phyloP scores from a whole-genome alignment of 2,888 invertebrate genomes.

The Ochlodes sylvanus region DNA sequence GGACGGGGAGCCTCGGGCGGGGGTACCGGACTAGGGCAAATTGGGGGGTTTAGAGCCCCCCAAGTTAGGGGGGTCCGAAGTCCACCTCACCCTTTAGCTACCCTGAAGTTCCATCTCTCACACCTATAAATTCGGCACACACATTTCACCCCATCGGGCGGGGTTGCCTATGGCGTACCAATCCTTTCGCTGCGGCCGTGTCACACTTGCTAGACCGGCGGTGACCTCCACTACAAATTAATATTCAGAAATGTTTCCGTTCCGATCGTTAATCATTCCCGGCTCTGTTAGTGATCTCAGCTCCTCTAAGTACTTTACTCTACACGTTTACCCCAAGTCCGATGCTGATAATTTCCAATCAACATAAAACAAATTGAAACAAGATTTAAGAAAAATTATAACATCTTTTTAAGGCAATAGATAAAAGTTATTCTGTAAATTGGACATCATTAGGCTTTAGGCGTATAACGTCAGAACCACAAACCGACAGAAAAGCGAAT shows the following conservation, averaged over 20 bases:
- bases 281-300: constrained; percentile 66
- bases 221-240: constrained; percentile 84
- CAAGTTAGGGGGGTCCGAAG: constrained; percentile 81
- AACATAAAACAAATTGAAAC: background rate
- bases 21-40: constrained; percentile 84
- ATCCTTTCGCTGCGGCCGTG: constrained; percentile 81
- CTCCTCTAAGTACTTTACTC: constrained; percentile 40
- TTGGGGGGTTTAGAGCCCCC: constrained; percentile 76
- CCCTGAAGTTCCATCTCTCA: constrained; percentile 85
- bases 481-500: too few species aligned
- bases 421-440: too few species aligned
- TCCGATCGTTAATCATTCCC: constrained; percentile 80
- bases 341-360: background rate
- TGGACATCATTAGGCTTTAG: too few species aligned
- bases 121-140: constrained; percentile 85
- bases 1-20: constrained; percentile 78
- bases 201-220: constrained; percentile 78
- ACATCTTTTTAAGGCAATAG: too few species aligned
- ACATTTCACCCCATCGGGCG: constrained; percentile 80
- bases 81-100: constrained; percentile 85
- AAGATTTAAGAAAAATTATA: too few species aligned
- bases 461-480: too few species aligned
- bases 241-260: constrained; percentile 83
- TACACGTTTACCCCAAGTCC: constrained; percentile 39
- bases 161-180: constrained; percentile 76